These are phyloP conservation scores for Ammodytes dubius DNA, from an alignment of 2,113 vertebrate genomes.

Conservation along the genomic window DNA sequence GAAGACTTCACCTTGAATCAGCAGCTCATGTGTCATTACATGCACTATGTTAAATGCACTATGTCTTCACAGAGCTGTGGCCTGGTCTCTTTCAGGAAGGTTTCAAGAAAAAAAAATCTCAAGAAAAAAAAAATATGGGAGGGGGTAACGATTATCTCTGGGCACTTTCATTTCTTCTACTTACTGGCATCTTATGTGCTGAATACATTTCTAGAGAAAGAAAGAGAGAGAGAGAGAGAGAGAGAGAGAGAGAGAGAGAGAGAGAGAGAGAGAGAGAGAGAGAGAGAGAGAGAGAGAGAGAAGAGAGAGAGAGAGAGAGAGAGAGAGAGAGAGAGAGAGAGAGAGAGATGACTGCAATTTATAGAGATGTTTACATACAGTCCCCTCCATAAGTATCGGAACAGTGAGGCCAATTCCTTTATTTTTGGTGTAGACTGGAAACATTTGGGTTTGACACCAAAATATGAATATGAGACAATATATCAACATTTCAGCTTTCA, in stretches of 20 bases:
- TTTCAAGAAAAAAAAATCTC: constrained; percentile 16
- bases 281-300: background rate
- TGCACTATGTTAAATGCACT: constrained; percentile 54
- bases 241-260: too few relatives aligned
- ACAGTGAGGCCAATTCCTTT: too few relatives aligned
- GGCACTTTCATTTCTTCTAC: constrained; percentile 10
- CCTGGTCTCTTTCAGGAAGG: constrained; percentile 53
- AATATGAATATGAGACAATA: too few relatives aligned
- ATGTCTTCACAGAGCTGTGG: constrained; percentile 53
- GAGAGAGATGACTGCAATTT: constrained; percentile 20
- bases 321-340: too few relatives aligned
- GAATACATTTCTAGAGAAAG: constrained; percentile 25
- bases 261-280: too few relatives aligned
- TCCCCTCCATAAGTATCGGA: too few relatives aligned
- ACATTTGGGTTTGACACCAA: too few relatives aligned
- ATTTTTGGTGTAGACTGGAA: too few relatives aligned
- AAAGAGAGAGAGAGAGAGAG: too few relatives aligned
- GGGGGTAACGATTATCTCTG: constrained; percentile 31
- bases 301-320: too few relatives aligned
- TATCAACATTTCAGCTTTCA: too few relatives aligned
- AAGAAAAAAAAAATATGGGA: constrained; percentile 3
- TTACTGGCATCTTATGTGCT: constrained; percentile 10
- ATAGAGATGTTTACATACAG: constrained; percentile 3
- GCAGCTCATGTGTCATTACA: constrained; percentile 75
- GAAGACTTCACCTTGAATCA: constrained; percentile 76